Percentiles rank a stretch among this genome's conserved stretches.
These are phyloP conservation scores for Phyllostomus hastatus DNA, from an alignment of 2,113 vertebrate species.

Conservation along the genomic window DNA sequence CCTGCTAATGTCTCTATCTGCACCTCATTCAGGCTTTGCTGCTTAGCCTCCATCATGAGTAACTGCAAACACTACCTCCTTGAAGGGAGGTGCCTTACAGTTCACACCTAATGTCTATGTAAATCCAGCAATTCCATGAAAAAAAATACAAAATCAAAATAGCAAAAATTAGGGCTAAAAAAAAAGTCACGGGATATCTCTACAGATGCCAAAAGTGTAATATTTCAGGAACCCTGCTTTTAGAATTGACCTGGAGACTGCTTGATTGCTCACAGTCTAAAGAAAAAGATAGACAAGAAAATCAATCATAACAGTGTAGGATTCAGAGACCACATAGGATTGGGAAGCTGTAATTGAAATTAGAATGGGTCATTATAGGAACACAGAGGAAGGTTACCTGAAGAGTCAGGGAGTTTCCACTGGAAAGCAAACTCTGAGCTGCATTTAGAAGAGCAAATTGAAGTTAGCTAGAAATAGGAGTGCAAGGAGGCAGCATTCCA, in stretches of 20 bases:
- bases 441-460: not conserved
- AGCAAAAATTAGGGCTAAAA: not conserved
- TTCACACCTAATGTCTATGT: not conserved
- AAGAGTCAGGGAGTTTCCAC: not conserved
- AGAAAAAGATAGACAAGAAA: conserved; percentile 31
- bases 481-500: not conserved
- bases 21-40: not conserved
- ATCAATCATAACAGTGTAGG: not conserved
- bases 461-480: not conserved
- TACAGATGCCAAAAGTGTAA: not conserved
- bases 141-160: not conserved
- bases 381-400: not conserved
- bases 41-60: not conserved
- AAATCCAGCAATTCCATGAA: not conserved
- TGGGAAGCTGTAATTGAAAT: not conserved
- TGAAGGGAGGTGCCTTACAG: not conserved
- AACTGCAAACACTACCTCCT: not conserved
- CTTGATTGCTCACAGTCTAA: not conserved
- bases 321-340: not conserved
- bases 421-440: not conserved
- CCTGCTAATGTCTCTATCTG: not conserved
- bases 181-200: not conserved
- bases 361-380: not conserved
- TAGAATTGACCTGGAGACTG: not conserved
- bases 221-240: not conserved